Conservation (phyloP, 2,888 invertebrate species). For the Cephus pulcher region DNA sequence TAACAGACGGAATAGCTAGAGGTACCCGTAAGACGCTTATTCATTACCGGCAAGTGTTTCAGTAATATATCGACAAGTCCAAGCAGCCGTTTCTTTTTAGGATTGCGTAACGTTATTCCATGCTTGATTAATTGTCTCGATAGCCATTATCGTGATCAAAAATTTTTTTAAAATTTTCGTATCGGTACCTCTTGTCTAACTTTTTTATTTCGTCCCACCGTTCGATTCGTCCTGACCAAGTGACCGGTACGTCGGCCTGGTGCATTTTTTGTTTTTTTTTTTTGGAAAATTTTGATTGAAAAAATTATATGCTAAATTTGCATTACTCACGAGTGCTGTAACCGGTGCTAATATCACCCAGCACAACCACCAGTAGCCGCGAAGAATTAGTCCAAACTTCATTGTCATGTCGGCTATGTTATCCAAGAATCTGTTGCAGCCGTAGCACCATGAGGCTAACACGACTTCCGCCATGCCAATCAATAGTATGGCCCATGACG, state of each 20-base stretch:
- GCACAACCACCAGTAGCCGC: constrained; percentile 77
- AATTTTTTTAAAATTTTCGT: accelerated
- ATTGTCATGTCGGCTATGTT: constrained; percentile 75
- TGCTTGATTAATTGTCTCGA: not conserved
- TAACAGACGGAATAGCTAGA: not conserved
- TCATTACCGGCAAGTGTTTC: not conserved
- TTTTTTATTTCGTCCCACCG: not conserved
- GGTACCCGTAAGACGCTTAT: not conserved
- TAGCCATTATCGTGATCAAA: not conserved
- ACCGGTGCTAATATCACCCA: constrained; percentile 80
- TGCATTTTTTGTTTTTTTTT: no score
- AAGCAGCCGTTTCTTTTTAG: not conserved
- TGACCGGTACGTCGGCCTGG: no score
- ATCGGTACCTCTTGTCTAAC: not conserved
- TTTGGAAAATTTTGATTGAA: no score
- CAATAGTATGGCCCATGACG: constrained; percentile 80
- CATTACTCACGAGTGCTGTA: constrained; percentile 75
- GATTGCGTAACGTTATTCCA: not conserved
- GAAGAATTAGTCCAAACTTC: constrained; percentile 71
- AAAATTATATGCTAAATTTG: not conserved
- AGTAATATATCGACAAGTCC: not conserved
- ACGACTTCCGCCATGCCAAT: constrained; percentile 78
- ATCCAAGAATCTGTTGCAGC: constrained; percentile 71
- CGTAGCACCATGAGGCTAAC: constrained; percentile 78
- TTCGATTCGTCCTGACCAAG: not conserved